These are phyloP conservation scores for Laticauda laticaudata DNA, from an alignment of 2,113 vertebrate genomes.

Conservation along the genomic window DNA sequence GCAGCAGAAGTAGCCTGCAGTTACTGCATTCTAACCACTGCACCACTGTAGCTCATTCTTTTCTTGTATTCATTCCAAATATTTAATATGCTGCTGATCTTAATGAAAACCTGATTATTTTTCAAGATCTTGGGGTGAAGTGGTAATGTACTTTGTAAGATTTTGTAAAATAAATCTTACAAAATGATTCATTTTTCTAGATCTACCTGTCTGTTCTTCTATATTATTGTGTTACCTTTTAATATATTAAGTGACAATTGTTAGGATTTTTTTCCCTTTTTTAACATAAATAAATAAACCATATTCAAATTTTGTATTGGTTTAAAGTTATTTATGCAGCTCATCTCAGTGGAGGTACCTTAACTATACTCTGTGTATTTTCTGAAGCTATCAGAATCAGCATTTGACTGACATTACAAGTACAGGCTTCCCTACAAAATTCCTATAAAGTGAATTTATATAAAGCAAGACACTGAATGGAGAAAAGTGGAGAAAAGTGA, in stretches of 20 bases:
- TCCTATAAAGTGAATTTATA: neutral
- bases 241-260: neutral
- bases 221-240: neutral
- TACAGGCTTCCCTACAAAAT: neutral
- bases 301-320: neutral
- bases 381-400: neutral
- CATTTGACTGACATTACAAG: neutral
- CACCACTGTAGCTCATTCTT: neutral
- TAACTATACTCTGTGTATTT: neutral
- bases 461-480: neutral
- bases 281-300: neutral
- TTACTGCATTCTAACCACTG: too few relatives aligned
- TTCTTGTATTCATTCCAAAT: neutral
- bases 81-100: neutral
- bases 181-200: neutral
- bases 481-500: neutral
- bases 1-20: too few relatives aligned
- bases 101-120: neutral
- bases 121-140: neutral
- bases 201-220: neutral
- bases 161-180: neutral
- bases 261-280: neutral
- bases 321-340: neutral
- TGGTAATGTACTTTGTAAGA: neutral
- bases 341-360: neutral